Evolutionary conservation across 1,140 invertebrate species (phyloP), one percentile per base, ranked within the genome.

Genomic region (Nephila pilipes): DNA sequence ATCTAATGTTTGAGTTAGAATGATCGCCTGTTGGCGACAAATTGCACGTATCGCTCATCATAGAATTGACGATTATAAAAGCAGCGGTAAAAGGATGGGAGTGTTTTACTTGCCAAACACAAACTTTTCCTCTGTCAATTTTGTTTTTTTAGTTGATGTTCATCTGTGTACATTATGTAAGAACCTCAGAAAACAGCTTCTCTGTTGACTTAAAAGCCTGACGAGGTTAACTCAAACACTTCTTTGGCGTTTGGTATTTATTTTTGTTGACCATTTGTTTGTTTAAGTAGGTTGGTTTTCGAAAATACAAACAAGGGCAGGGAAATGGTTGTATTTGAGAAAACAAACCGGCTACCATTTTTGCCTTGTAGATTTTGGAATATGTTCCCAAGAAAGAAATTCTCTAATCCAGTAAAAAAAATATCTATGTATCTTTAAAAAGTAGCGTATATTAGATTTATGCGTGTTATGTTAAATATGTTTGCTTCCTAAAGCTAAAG

Each of bases 111-210:
- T 75, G 69, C 36, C 69, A 75, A 75, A 83, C 22, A 46, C 80
- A 83, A 55, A 83, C 80, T 20, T 81, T 54, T 83, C 22, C 54
- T 46, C 25, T 46, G 36, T 55, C 80, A 46, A 46, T 83, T 83
- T 54, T 46, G 20, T 12, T 2, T 16, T 87, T 38, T 46, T 29
- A n/a, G 2, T 25, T 32, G 32, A 87, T 63, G 58, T 87, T 87
- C 58, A 32, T 83, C 36, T 83, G 22, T 55, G 81, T 55, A 87
- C 58, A n/a, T 83, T 87, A 57, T 60, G 85, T 87, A 87, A 87
- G 60, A 38, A 87, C 57, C 18, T 6, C 58, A 87, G 58, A 60
- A 87, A 87, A 60, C 85, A 87, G 36, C 85, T 36, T 63, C 12
- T 36, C 22, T 87, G 85, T 87, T 87, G 85, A 63, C 25, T 87